phyloP scores from a whole-genome alignment of 2,888 invertebrate species.

The Ophraella communa region DNA sequence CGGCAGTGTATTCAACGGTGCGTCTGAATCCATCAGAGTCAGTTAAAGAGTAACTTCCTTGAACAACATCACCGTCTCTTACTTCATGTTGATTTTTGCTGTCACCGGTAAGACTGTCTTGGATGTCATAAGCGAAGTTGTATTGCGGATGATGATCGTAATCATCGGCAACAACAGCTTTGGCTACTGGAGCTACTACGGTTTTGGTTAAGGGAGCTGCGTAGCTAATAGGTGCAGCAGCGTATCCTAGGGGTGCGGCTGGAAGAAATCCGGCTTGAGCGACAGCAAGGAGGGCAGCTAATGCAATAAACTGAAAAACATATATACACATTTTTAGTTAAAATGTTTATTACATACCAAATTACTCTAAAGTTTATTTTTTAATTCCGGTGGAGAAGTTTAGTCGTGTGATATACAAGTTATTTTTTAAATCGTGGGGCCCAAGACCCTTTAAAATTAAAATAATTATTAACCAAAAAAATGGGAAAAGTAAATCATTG shows the following conservation, averaged over 20 bases:
- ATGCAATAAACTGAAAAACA: constrained; percentile 35
- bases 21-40: constrained; percentile 70
- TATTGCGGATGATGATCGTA: constrained; percentile 61
- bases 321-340: background rate
- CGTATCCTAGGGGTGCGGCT: constrained; percentile 25
- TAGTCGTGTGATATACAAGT: too few species aligned
- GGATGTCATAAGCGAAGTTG: constrained; percentile 66
- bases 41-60: constrained; percentile 65
- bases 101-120: constrained; percentile 66
- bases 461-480: background rate
- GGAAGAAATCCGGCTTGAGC: constrained; percentile 55
- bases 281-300: constrained; percentile 41
- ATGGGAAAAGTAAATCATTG: too few species aligned
- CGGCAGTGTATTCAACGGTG: constrained; percentile 68
- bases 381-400: too few species aligned
- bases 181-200: constrained; percentile 31
- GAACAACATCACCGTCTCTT: constrained; percentile 69
- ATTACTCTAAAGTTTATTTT: too few species aligned
- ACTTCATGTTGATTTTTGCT: constrained; percentile 68
- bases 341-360: too few species aligned
- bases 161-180: constrained; percentile 43
- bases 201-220: constrained; percentile 39
- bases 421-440: too few species aligned
- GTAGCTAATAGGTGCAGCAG: constrained; percentile 25
- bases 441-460: too few species aligned